Evolutionary conservation across 2,888 invertebrate genomes (phyloP).

Genomic region (Tipula unca): DNA sequence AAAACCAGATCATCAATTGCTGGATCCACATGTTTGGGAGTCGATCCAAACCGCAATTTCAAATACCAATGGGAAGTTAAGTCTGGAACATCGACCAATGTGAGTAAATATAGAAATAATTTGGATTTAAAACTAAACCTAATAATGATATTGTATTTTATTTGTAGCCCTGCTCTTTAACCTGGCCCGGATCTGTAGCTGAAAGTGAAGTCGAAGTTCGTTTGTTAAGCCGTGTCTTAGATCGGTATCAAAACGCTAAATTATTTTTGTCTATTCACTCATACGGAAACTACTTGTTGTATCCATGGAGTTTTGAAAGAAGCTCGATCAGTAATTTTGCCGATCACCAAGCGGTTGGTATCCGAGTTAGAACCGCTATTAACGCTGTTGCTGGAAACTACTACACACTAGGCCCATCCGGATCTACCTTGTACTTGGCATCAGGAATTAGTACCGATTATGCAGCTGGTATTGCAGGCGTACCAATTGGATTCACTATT

Average conservation of each 20-base stretch:
- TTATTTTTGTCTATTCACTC: slow-evolving; percentile 41
- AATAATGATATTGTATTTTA: too few species aligned
- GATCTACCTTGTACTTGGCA: background rate
- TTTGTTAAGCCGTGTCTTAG: slow-evolving; percentile 35
- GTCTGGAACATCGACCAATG: background rate
- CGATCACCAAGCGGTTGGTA: background rate
- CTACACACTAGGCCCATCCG: background rate
- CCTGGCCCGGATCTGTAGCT: slow-evolving; percentile 27
- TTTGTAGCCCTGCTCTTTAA: background rate
- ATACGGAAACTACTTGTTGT: slow-evolving; percentile 41
- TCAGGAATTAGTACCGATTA: background rate
- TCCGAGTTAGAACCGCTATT: background rate
- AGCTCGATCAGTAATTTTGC: background rate
- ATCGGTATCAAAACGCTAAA: slow-evolving; percentile 36
- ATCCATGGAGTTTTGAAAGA: slow-evolving; percentile 38
- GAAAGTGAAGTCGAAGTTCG: slow-evolving; percentile 39
- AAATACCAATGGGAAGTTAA: slow-evolving; percentile 53
- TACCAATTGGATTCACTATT: background rate
- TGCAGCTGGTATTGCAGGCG: background rate
- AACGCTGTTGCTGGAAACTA: background rate
- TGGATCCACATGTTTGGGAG: slow-evolving; percentile 51
- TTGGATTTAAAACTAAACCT: too few species aligned
- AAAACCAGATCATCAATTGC: slow-evolving; percentile 50
- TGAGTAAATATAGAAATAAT: background rate
- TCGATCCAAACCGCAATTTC: slow-evolving; percentile 71